Evolutionary conservation across 2,113 vertebrate genomes (phyloP).

Genomic region (Sinocyclocheilus rhinocerous): DNA sequence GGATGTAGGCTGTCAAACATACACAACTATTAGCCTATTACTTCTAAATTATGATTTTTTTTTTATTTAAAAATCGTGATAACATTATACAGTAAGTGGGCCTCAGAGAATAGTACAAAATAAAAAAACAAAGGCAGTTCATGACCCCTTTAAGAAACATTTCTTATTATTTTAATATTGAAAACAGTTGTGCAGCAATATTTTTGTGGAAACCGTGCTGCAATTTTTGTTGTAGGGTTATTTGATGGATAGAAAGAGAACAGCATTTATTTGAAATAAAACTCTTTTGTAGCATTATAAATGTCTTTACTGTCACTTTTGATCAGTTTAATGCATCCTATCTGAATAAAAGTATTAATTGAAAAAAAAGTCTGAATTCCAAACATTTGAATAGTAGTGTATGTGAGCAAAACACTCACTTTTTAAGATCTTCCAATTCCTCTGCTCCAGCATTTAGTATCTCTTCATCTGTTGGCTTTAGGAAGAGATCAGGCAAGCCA

Average conservation of each 20-base stretch:
- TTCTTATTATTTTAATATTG: not conserved
- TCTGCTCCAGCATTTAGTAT: constrained; percentile 31
- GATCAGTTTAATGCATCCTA: not conserved
- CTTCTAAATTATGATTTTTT: no score
- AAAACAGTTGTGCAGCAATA: not conserved
- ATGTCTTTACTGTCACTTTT: not conserved
- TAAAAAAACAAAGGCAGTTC: no score
- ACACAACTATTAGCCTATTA: no score
- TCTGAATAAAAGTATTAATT: not conserved
- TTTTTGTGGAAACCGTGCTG: not conserved
- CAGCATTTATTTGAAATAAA: not conserved
- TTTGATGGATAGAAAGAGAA: not conserved
- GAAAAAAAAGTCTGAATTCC: not conserved
- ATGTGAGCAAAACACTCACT: constrained; percentile 56
- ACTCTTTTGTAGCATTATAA: not conserved
- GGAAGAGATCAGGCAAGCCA: constrained; percentile 62
- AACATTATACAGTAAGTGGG: no score
- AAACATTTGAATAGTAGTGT: not conserved
- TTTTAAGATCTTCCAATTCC: constrained; percentile 59
- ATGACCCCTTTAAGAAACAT: not conserved
- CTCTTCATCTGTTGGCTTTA: constrained; percentile 54
- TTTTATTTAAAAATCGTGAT: no score
- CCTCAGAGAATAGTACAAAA: no score
- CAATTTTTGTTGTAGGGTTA: not conserved
- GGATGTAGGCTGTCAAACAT: no score